Base-by-base conservation (phyloP, 1,140 invertebrate genomes). In the Mycetomoellerius zeteki region DNA sequence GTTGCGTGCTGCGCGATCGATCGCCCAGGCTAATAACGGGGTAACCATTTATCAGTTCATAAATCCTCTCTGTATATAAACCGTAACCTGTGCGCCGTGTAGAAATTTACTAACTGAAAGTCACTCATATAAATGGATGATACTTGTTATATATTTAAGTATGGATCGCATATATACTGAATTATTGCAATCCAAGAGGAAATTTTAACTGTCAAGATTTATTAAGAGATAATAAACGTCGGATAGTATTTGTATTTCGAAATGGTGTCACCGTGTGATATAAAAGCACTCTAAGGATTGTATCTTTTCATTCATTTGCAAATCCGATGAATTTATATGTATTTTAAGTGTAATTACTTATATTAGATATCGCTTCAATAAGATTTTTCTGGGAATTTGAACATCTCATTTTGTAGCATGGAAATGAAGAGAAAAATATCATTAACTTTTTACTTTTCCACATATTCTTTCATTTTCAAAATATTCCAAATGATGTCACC, bases 1-100 rank as follows among this genome's bases (percentile, higher is more conserved):
- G 64, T 43, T 87, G 54, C 50, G 47, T 33, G 43, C 69, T 10
- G 62, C 62, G 10, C 47, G 30, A 77, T 87, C 81, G 72, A 87
- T 87, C 72, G 78, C 6, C 30, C 33, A 37, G 19, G 30, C 73
- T 27, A 77, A 86, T 88, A 88, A 88, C 52, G 80, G 60, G 27
- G 37, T 50, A 60, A 58, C 43, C 86, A 81, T 87, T 85, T 87
- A 85, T 85, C 86, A 87, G 86, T 87, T 84, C 52, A 85, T 71
- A 87, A 85, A 87, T 72, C 80, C 24, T 62, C 24, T n/a, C 37
- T 60, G 54, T 62, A 62, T 50, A 60, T 50, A 50, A 84, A 84
- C 54, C 16, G 52, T 58, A 21, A 19, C 33, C 24, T 37, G 27
- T 10, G 21, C 24, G 33, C 54, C 27, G 37, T 47, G 16, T 27